phyloP scores from a whole-genome alignment of 2,888 invertebrate species.

The Hipparchia semele region DNA sequence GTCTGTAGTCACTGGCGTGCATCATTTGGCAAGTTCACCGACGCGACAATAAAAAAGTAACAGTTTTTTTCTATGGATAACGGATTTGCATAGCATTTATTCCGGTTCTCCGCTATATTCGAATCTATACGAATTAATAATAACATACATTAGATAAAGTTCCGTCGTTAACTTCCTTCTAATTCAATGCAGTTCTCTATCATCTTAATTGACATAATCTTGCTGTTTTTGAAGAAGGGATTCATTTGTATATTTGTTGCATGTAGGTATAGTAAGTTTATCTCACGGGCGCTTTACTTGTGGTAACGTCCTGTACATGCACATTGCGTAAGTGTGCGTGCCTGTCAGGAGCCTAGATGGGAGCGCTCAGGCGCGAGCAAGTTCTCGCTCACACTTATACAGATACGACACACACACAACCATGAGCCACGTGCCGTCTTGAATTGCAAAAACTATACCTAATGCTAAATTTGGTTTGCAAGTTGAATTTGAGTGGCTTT shows the following conservation, averaged over 20 bases:
- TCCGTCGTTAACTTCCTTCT: background rate
- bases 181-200: background rate
- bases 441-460: no score
- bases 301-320: no score
- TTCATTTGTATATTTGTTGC: background rate
- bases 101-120: conserved; percentile 1
- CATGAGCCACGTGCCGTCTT: no score
- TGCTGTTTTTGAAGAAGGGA: background rate
- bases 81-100: conserved; percentile 3
- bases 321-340: no score
- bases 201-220: background rate
- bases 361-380: no score
- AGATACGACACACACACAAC: no score
- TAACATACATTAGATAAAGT: conserved; percentile 1
- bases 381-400: no score
- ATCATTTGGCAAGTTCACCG: background rate
- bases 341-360: no score
- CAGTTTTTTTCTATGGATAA: background rate
- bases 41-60: background rate
- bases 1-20: background rate
- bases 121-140: conserved; percentile 4
- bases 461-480: no score
- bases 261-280: no score
- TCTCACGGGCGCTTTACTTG: no score
- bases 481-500: no score